A percentile compares a stretch with the other conserved stretches of the same genome.
phyloP scores from a whole-genome alignment of 2,797 vertebrate genomes.

The Dromococcyx pavoninus region DNA sequence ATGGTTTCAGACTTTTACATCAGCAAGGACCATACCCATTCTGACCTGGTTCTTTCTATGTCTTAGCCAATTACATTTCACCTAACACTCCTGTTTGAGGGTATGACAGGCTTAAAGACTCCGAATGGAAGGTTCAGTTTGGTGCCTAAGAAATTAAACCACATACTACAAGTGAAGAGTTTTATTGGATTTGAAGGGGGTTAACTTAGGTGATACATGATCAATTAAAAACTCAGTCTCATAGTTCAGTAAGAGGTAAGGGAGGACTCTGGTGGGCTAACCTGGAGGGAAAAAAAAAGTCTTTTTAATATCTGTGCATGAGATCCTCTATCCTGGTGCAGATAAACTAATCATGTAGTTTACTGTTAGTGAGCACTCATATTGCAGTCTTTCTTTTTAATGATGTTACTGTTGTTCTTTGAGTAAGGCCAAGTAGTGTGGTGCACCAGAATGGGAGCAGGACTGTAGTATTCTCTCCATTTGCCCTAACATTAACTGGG shows the following conservation, averaged over 20 bases:
- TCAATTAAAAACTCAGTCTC: not conserved
- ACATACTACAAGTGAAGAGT: not conserved
- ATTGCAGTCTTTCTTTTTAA: not conserved
- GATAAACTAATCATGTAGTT: not conserved
- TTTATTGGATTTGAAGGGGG: not conserved
- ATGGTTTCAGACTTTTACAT: not conserved
- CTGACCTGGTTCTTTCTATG: not conserved
- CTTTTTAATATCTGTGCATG: accelerated
- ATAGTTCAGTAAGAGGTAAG: not conserved
- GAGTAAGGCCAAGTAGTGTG: not conserved
- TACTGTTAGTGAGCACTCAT: not conserved
- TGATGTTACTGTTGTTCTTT: not conserved
- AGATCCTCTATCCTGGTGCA: not conserved
- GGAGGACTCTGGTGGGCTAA: not conserved
- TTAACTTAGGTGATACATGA: not conserved
- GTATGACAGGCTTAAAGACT: not conserved
- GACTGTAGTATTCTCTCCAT: not conserved
- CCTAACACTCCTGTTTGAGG: not conserved
- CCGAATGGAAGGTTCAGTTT: accelerated
- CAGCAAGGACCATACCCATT: not conserved
- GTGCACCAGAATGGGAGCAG: accelerated
- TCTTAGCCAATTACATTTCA: not conserved
- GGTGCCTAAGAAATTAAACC: not conserved
- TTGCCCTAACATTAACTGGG: accelerated
- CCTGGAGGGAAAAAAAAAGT: not conserved